Base-by-base conservation (phyloP, 2,797 vertebrate genomes). In the Phylloscopus collybita region DNA sequence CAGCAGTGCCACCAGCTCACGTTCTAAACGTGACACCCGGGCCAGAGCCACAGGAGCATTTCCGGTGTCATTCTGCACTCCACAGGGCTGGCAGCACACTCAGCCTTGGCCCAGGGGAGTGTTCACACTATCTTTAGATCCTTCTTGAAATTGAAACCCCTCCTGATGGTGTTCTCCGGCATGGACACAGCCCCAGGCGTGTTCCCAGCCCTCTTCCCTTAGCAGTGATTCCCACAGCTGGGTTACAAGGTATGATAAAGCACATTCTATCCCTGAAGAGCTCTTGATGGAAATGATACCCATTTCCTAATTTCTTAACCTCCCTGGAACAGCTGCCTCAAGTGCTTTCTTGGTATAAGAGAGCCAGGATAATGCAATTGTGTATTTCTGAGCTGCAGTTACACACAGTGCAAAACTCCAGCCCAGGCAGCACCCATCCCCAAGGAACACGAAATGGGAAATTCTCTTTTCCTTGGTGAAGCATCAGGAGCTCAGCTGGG, bases 101-200 rank as follows among this genome's bases (percentile, higher is more conserved):
- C 3, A 2, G 1, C 5, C 83, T 34, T 32, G 72, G 80, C 71
- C 13, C 36, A 23, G 38, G 65, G 49, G 8, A 30, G 5, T 13
- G 0, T 3, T 32, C 57, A 9, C 45, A 2, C 71, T 38, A 6
- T 44, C 79, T 80, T 78, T 26, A 71, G 71, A 30, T 36, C 42
- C 45, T 76, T 13, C 53, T 16, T 6, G 75, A 45, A 57, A 44
- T 1, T 2, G 26, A 53, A 40, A 36, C 26, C 16, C 11, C 38
- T 76, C 71, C 70, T 10, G 49, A 1, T 29, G 60, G 1, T 67
- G 36, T 51, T 50, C 19, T 5, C 32, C 21, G 51, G 62, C 6
- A 0, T 0, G 9, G 74, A 2, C 5, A 11, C 38, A 18, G 71
- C 13, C 6, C 56, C 47, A 6, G n/a, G 8, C 3, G 7, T 1